Conservation (phyloP, 2,113 vertebrate species). For the Puntigrus tetrazona region DNA sequence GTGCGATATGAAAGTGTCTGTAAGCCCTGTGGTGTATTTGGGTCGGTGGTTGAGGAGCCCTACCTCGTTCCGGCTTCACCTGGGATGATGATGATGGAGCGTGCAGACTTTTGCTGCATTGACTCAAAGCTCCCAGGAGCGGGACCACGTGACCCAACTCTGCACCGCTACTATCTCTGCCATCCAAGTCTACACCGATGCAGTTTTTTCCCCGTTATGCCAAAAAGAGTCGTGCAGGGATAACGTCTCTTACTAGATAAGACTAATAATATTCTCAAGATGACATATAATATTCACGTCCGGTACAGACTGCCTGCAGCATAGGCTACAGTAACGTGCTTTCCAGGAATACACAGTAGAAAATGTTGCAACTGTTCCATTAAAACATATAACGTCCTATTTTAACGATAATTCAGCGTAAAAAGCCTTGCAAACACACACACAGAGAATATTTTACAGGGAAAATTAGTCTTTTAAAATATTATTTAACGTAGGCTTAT, state of each 20-base stretch:
- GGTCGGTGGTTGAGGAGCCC: not conserved
- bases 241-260: not conserved
- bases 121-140: slow-evolving; percentile 68
- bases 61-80: slow-evolving; percentile 62
- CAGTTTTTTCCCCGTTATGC: not conserved
- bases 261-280: not conserved
- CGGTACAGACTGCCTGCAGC: not conserved
- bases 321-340: not conserved
- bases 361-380: not conserved
- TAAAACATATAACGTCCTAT: not conserved
- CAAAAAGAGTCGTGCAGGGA: not conserved
- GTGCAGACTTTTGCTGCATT: slow-evolving; percentile 75
- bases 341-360: not conserved
- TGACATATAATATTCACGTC: not conserved
- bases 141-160: slow-evolving; percentile 71
- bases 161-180: slow-evolving; percentile 62
- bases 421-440: too few species aligned
- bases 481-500: not conserved
- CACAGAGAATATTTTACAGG: too few species aligned
- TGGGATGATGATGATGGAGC: slow-evolving; percentile 59
- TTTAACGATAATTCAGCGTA: not conserved
- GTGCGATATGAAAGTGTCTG: not conserved
- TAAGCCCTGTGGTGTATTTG: not conserved
- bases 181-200: slow-evolving; percentile 8
- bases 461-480: not conserved